A percentile compares a stretch with the other conserved stretches of the same genome.
These are phyloP conservation scores for Ectropis grisescens DNA, from an alignment of 1,140 invertebrate species.

Conservation along the genomic window DNA sequence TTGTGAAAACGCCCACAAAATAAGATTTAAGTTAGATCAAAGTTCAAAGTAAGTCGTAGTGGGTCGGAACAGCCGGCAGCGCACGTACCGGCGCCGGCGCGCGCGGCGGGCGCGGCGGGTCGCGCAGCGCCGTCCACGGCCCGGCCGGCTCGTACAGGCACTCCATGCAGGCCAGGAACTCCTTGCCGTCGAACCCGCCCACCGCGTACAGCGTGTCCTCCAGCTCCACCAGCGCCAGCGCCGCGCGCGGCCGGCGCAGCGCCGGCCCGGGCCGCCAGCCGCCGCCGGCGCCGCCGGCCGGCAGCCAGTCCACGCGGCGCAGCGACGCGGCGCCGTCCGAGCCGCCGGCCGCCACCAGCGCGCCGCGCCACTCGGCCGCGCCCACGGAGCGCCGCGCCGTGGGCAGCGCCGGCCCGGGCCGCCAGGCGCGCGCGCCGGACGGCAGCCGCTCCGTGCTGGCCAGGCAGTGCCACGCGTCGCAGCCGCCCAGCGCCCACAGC, in stretches of 20 bases:
- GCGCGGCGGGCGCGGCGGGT: no score
- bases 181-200: constrained; percentile 84
- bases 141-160: constrained; percentile 78
- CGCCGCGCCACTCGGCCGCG: constrained; percentile 87
- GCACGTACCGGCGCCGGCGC: no score
- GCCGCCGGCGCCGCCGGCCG: constrained; percentile 65
- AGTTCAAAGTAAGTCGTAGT: no score
- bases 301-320: constrained; percentile 60
- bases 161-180: constrained; percentile 87
- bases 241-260: constrained; percentile 72
- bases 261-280: constrained; percentile 72
- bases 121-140: constrained; percentile 79
- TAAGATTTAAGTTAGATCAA: no score
- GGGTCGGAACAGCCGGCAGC: no score
- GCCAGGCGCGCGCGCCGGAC: constrained; percentile 8
- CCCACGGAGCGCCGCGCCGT: constrained; percentile 79
- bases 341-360: constrained; percentile 23
- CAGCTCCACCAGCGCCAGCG: constrained; percentile 80
- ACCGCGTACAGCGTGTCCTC: constrained; percentile 81
- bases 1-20: no score
- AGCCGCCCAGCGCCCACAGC: constrained; percentile 85
- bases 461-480: constrained; percentile 86
- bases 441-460: constrained; percentile 48
- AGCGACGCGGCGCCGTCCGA: constrained; percentile 77
- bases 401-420: constrained; percentile 83